These are phyloP conservation scores for Psittacus erithacus DNA, from an alignment of 2,113 vertebrate species.

Conservation along the genomic window DNA sequence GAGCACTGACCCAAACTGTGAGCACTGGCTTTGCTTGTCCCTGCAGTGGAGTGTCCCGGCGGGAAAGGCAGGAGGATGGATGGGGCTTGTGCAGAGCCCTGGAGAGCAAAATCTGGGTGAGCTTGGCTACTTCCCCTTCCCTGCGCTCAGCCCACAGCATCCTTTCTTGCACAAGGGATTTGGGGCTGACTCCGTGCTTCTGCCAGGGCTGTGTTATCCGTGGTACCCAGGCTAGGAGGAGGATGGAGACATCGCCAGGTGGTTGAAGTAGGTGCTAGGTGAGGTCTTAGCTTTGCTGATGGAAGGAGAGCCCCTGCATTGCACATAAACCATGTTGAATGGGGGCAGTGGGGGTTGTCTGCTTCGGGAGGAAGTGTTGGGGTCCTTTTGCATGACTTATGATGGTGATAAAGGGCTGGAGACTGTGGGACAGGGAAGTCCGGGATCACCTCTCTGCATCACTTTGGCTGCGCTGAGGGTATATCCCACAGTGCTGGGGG, in stretches of 20 bases:
- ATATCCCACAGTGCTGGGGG: fast-evolving
- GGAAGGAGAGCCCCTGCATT: background rate
- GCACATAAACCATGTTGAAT: background rate
- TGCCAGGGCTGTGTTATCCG: fast-evolving
- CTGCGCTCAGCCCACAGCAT: background rate
- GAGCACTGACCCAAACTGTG: background rate
- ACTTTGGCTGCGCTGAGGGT: fast-evolving
- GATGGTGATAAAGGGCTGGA: background rate
- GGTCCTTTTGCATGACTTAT: fast-evolving
- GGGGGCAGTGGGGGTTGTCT: background rate
- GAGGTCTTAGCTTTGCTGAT: background rate
- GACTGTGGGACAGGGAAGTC: background rate
- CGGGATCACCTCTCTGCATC: fast-evolving
- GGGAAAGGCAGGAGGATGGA: background rate
- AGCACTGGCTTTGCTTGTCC: background rate
- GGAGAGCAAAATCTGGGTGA: background rate
- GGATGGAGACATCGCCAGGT: background rate
- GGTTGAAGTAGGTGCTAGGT: background rate
- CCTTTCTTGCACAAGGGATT: background rate
- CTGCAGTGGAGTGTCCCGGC: fast-evolving
- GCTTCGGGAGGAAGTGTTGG: background rate
- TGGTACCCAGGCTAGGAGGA: background rate
- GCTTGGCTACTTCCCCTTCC: background rate
- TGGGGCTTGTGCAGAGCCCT: background rate
- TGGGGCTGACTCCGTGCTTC: background rate